phyloP scores from a whole-genome alignment of 92 coral and sea anemone genomes.

The Heteractis magnifica region DNA sequence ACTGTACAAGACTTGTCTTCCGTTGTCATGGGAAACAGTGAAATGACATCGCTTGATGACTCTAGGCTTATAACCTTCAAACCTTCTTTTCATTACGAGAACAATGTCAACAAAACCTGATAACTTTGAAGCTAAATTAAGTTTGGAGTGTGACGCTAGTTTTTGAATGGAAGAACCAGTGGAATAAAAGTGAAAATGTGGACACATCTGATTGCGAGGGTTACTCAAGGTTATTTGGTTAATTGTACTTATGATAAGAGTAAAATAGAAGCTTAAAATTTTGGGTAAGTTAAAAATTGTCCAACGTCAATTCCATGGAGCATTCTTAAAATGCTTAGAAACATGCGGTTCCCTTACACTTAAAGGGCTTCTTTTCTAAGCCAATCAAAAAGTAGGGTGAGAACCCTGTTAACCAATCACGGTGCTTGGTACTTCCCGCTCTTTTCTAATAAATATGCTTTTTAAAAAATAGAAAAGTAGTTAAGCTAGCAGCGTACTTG shows the following conservation, averaged over 20 bases:
- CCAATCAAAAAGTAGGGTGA: not conserved
- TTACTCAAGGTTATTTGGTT: no score
- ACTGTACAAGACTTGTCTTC: not conserved
- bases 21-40: not conserved
- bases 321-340: not conserved
- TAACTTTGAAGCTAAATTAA: not conserved
- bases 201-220: no score
- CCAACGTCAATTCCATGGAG: not conserved
- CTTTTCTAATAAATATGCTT: no score
- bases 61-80: not conserved
- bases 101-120: not conserved
- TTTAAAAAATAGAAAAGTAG: no score
- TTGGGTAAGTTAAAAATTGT: no score
- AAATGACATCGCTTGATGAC: not conserved
- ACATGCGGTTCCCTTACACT: not conserved
- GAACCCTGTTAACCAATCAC: no score
- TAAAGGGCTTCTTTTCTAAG: not conserved
- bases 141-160: not conserved
- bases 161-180: not conserved
- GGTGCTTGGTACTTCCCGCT: no score
- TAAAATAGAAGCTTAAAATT: no score
- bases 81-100: not conserved
- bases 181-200: not conserved
- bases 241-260: no score
- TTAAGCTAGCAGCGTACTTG: no score